Base-by-base conservation (phyloP, 2,113 vertebrate genomes). In the Saccopteryx bilineata region DNA sequence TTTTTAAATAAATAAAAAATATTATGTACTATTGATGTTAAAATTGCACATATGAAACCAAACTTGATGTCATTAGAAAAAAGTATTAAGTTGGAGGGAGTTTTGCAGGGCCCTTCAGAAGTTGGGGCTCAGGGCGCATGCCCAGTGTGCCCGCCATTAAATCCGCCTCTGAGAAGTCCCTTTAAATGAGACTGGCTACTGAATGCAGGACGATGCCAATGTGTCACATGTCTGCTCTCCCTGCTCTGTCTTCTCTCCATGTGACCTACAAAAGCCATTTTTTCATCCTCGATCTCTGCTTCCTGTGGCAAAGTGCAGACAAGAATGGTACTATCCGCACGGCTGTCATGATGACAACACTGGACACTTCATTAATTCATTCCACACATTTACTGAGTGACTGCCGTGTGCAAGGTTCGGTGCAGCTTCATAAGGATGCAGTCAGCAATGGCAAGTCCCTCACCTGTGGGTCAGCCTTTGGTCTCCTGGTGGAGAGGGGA, bases 371-470 rank as follows among this genome's bases (percentile, higher is more conserved):
- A 3, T 18, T 11, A 23, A 31, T 7, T 80, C 18, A 9, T 19
- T 9, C 18, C n/a, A 12, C 33, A 19, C 39, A 1, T n/a, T 28
- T 50, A 7, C 0, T 2, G 31, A 54, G 28, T 2, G 46, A 17
- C 74, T 10, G 4, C 17, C 1, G 2, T 0, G 31, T 0, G 23
- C 24, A 24, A 21, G 3, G 21, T 12, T 48, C 21, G 1, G 17
- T 3, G 9, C 5, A 4, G n/a, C 33, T 48, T 81, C 33, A 1
- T 1, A 9, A 26, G 0, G 17, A 33, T 14, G 21, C 24, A 1
- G 0, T 1, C 0, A 2, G 8, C 19, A 19, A 26, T 68, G 48
- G n/a, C 9, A 5, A 39, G 26, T 9, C 69, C 54, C 65, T 17
- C 6, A 6, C 9, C 50, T 1, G 4, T 1, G 2, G 24, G 3